Base-by-base conservation (phyloP, 2,113 vertebrate species). In the Takifugu bimaculatus region DNA sequence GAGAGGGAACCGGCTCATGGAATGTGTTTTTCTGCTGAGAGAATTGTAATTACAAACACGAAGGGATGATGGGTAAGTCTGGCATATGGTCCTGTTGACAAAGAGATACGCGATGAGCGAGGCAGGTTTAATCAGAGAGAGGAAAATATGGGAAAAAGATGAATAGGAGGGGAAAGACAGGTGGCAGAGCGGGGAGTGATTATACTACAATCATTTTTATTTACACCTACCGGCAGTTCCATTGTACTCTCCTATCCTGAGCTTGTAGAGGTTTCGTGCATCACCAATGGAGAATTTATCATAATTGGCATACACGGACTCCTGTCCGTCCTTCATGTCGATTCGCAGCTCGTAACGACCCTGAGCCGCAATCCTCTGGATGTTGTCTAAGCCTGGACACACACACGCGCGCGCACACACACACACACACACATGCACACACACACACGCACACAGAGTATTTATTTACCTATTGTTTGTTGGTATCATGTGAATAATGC, bases 271-370 rank as follows among this genome's bases (percentile, higher is more conserved):
- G 74, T 88, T 97, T 47, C 93, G 90, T 26, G 92, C 74, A 27
- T 98, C 95, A 0, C 94, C 93, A 0, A 99, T 74, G 28, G 93
- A 93, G 83, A 99, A 99, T 66, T 94, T 94, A 87, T 98, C 93
- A 0, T 99, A 99, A 82, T 88, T 92, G 56, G 97, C 97, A 0
- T 93, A 96, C 0, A 93, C 95, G 0, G 92, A 80, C 60, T 98
- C 95, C 72, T 94, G 95, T 1, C 95, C 94, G 0, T 99, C 95
- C 55, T 85, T 91, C 95, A 99, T 94, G 80, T 99, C 97, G 60
- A 99, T 94, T 0, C 96, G 91, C 52, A 99, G 87, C 84, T 99
- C 96, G 0, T 98, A 98, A 20, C 93, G 94, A 7, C 95, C 95
- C 57, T 98, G 97, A 50, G 91, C 88, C 0, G 97, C 91, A 70